A percentile compares a stretch with the other conserved stretches of the same genome.
Evolutionary conservation across 2,888 invertebrate genomes (phyloP).

Genomic region (Stenchaetothrips biformis): DNA sequence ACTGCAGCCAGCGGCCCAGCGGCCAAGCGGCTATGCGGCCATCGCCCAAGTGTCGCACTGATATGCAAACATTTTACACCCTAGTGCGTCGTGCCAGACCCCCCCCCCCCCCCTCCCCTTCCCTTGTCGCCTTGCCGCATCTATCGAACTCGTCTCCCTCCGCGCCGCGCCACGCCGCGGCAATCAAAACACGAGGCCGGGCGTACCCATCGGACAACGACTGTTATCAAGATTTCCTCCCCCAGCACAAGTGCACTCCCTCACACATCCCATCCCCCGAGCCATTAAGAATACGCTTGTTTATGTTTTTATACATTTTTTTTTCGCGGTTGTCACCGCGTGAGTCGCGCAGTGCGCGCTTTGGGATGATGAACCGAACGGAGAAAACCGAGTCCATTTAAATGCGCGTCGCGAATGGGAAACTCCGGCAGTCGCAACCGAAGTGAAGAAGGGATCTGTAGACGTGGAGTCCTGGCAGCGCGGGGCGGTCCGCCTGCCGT

Average conservation of each 20-base stretch:
- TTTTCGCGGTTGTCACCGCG: background rate
- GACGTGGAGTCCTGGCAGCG: no score
- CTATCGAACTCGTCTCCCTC: background rate
- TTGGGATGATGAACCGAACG: background rate
- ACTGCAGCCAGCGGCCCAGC: background rate
- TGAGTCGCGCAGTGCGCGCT: background rate
- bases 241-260: background rate
- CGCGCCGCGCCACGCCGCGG: background rate
- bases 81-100: background rate
- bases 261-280: background rate
- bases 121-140: background rate
- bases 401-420: no score
- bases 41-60: background rate
- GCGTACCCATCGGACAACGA: background rate
- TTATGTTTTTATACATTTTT: background rate
- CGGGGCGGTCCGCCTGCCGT: no score
- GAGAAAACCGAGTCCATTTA: background rate
- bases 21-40: background rate
- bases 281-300: background rate
- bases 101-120: background rate
- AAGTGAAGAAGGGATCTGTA: no score
- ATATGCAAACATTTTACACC: conserved; percentile 13
- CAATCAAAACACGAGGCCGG: conserved; percentile 7
- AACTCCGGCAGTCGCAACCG: no score
- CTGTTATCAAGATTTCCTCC: background rate